A percentile compares a stretch with the other conserved stretches of the same genome.
These are phyloP conservation scores for Cremastinae sp. DNA, from an alignment of 2,888 invertebrate species.

Conservation along the genomic window DNA sequence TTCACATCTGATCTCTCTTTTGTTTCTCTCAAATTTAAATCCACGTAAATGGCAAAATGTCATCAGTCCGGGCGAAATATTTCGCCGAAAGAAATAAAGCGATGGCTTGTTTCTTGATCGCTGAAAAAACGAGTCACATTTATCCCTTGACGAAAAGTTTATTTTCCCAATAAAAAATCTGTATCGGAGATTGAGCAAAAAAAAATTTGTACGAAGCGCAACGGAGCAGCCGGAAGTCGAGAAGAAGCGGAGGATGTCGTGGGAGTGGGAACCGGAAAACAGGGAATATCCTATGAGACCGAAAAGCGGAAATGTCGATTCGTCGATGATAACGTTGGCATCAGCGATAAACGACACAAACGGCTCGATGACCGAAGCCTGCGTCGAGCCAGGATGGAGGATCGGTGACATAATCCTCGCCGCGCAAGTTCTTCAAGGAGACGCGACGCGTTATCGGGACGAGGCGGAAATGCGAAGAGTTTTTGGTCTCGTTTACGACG, in stretches of 20 bases:
- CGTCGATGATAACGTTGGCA: slow-evolving; percentile 58
- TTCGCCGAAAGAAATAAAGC: slow-evolving; percentile 9
- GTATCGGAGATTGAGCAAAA: not conserved
- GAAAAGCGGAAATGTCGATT: slow-evolving; percentile 51
- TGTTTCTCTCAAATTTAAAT: slow-evolving; percentile 5
- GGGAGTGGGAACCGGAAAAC: slow-evolving; percentile 70
- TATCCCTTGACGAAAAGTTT: not conserved
- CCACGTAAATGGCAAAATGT: slow-evolving; percentile 7
- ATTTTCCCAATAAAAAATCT: not conserved
- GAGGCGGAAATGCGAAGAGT: slow-evolving; percentile 89
- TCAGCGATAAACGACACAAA: slow-evolving; percentile 53
- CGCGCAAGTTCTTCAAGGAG: slow-evolving; percentile 68
- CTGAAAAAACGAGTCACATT: not conserved
- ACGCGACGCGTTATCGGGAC: slow-evolving; percentile 77
- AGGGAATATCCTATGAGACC: slow-evolving; percentile 61
- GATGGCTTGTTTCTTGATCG: not conserved
- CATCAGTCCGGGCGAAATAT: slow-evolving; percentile 11
- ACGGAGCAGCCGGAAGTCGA: slow-evolving; percentile 27
- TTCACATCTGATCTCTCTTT: not conserved
- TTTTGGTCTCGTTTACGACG: slow-evolving; percentile 88
- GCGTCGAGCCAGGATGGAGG: slow-evolving; percentile 72
- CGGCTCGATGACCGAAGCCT: slow-evolving; percentile 72
- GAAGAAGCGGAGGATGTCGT: slow-evolving; percentile 53
- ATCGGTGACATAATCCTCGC: slow-evolving; percentile 74
- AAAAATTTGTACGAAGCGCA: slow-evolving; percentile 31